Evolutionary conservation across 2,797 vertebrate species (phyloP).

Genomic region (Poeciliopsis gracilis): DNA sequence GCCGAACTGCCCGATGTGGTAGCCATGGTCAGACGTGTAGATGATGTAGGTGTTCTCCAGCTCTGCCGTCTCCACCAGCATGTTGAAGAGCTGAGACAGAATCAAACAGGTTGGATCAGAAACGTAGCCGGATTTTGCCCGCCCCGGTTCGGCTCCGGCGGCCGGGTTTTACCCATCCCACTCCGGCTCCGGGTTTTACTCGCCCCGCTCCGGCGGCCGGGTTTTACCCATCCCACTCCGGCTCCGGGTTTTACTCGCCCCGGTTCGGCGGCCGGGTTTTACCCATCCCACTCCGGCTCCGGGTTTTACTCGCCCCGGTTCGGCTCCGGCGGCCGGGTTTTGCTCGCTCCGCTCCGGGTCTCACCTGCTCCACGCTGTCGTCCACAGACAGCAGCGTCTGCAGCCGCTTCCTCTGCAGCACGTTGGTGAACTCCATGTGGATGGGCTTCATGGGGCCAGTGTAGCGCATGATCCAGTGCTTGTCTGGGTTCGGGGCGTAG

Average conservation of each 20-base stretch:
- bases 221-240: too few relatives aligned
- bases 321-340: too few relatives aligned
- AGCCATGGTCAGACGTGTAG: conserved; percentile 96
- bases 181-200: too few relatives aligned
- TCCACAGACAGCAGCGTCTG: conserved; percentile 97
- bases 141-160: too few relatives aligned
- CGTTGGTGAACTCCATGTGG: conserved; percentile 98
- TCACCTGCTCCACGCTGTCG: conserved; percentile 92
- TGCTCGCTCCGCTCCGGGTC: neutral
- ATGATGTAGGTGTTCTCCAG: conserved; percentile 96
- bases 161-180: too few relatives aligned
- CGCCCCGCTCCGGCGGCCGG: too few relatives aligned
- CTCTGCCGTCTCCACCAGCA: conserved; percentile 90
- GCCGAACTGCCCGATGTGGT: conserved; percentile 97
- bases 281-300: too few relatives aligned
- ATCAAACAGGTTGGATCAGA: neutral
- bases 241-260: too few relatives aligned
- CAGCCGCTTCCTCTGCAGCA: conserved; percentile 93
- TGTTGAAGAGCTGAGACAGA: conserved; percentile 86
- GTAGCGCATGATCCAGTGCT: conserved; percentile 99
- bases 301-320: too few relatives aligned
- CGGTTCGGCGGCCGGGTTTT: too few relatives aligned
- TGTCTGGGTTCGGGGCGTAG: conserved; percentile 95
- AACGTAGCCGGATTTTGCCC: too few relatives aligned
- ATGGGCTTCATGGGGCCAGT: conserved; percentile 96